Evolutionary conservation across 2,888 invertebrate genomes (phyloP).

Genomic region (Coleophora flavipennella): DNA sequence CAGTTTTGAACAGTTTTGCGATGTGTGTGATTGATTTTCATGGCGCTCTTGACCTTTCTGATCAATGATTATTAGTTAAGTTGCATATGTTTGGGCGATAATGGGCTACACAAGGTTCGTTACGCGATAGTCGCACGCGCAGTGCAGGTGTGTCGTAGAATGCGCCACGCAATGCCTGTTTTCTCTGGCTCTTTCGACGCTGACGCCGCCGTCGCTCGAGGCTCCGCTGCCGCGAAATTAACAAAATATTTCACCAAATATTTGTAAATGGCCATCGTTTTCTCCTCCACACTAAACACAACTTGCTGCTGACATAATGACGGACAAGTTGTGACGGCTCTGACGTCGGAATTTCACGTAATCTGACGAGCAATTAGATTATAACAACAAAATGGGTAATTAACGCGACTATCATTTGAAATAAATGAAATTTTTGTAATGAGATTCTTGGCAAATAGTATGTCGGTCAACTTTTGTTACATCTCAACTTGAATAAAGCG

Average conservation of each 20-base stretch:
- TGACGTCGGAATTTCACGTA: too few species aligned
- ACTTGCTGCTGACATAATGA: too few species aligned
- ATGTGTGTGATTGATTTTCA: constrained; percentile 10
- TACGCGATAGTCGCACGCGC: constrained; percentile 47
- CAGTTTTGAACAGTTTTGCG: too few species aligned
- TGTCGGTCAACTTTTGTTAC: too few species aligned
- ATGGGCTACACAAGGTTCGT: constrained; percentile 40
- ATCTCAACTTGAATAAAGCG: too few species aligned
- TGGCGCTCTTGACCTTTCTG: constrained; percentile 49
- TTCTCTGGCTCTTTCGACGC: constrained; percentile 12
- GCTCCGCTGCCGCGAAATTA: constrained; percentile 35
- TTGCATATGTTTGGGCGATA: constrained; percentile 32
- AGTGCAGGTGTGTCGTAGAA: constrained; percentile 18
- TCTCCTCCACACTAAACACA: constrained; percentile 36
- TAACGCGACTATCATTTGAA: too few species aligned
- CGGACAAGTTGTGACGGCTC: too few species aligned
- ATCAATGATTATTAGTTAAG: constrained; percentile 36
- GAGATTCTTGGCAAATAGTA: too few species aligned
- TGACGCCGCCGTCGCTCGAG: constrained; percentile 32
- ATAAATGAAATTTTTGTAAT: too few species aligned
- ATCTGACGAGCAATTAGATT: too few species aligned
- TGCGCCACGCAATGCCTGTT: constrained; percentile 35
- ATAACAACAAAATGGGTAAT: too few species aligned
- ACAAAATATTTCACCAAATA: constrained; percentile 56
- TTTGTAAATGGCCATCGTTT: constrained; percentile 37